Evolutionary conservation across 2,113 vertebrate genomes (phyloP), one percentile per base, ranked within the genome.

Genomic region (Nothoprocta pentlandii): DNA sequence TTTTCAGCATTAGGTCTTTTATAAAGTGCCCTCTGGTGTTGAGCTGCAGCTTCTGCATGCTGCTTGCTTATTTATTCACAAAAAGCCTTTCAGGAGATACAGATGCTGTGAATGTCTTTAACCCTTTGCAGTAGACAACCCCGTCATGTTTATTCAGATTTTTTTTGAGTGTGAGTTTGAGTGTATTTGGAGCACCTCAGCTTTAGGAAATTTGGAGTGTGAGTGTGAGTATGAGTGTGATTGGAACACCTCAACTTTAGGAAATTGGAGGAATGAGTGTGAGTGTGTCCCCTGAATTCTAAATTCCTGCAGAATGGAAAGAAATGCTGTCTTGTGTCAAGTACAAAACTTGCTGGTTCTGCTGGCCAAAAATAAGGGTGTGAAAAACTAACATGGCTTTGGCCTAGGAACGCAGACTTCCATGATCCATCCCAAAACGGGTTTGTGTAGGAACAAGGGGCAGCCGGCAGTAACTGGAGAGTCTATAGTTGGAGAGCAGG

Each of bases 11-110:
- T 96, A 90, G 46, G 81, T 80, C 80, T 39, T 96, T 96, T 81
- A 41, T 66, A 87, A 92, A 30, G 67, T 54, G 92, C 97, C 98
- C 97, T 98, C 97, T 97, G 34, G 97, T 97, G 98, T 97, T 58
- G 51, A 54, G 69, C 16, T 10, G 25, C 58, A 30, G 85, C 9
- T 82, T 36, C 73, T 93, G 80, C 95, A 92, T 41, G 0, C 14
- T 3, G 68, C 6, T 12, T 51, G 44, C 73, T 58, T 8, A 73
- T 61, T 53, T 34, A 19, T 46, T 42, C 47, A 49, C 46, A 25
- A 54, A 44, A 75, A 56, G 62, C 41, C 64, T 71, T 15, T 23
- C 7, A 0, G 22, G 77, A 44, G 34, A 7, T 25, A 16, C 12
- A 22, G 49, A 5, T 73, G n/a, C 20, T 30, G 0, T 3, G 21